Percentiles rank a stretch among this genome's conserved stretches.
Evolutionary conservation across 2,888 invertebrate genomes (phyloP).

Genomic region (Epinotia demarniana): DNA sequence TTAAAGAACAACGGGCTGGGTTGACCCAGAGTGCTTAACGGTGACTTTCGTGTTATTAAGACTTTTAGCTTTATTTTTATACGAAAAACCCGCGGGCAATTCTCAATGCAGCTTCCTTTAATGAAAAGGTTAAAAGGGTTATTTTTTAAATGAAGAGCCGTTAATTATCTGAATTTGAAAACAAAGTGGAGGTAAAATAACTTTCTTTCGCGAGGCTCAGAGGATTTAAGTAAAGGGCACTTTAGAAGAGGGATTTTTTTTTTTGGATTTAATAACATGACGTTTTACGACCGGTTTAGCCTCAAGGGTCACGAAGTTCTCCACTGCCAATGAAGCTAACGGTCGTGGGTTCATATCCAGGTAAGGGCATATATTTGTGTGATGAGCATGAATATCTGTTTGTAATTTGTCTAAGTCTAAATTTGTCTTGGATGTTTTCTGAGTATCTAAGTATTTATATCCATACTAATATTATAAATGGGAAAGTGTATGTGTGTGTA

Average conservation of each 20-base stretch:
- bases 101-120: constrained; percentile 23
- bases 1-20: not conserved
- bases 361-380: too few species aligned
- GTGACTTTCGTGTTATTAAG: constrained; percentile 23
- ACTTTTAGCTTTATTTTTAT: constrained; percentile 29
- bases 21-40: constrained; percentile 15
- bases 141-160: constrained; percentile 30
- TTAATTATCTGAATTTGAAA: constrained; percentile 34
- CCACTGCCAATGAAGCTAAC: too few species aligned
- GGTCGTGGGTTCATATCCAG: too few species aligned
- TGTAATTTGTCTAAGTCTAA: too few species aligned
- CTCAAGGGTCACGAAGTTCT: too few species aligned
- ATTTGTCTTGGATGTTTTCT: too few species aligned
- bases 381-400: too few species aligned
- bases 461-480: too few species aligned
- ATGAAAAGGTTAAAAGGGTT: constrained; percentile 25
- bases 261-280: not conserved
- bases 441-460: too few species aligned
- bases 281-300: too few species aligned
- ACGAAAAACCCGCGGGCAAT: constrained; percentile 13
- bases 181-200: constrained; percentile 14
- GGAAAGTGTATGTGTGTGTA: too few species aligned
- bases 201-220: not conserved
- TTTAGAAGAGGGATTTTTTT: not conserved
- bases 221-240: not conserved